Base-by-base conservation (phyloP, 2,797 vertebrate species). In the Periparus ater region DNA sequence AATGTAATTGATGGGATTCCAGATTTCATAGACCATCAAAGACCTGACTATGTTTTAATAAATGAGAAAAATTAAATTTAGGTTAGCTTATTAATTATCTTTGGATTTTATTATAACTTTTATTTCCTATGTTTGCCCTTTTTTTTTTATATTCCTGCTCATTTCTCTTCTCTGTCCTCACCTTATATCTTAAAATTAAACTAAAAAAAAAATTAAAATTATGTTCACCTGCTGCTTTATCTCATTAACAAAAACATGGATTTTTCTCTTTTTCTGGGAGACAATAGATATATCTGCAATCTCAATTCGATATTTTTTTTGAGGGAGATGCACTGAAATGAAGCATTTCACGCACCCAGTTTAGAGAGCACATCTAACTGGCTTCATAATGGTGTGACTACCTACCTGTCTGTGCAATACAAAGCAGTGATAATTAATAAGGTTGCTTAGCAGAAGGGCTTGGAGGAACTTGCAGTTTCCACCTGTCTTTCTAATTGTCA, bases 11-110 rank as follows among this genome's bases (percentile, higher is more conserved):
- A 97, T 96, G 63, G 71, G 76, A 80, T 17, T 68, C 32, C 26
- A 78, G 84, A 96, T 93, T 98, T 96, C 94, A 95, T n/a, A 97
- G 70, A 42, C 73, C 60, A 92, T 96, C 95, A 96, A 96, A 95
- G 57, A 93, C 45, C 67, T 93, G 67, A 95, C 77, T 93, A 82
- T 60, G 15, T 95, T 97, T 97, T 96, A 96, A 95, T 96, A 97
- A 97, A 95, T 45, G 21, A 89, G n/a, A 91, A 96, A 96, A 96
- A 95, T 76, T 92, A 92, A 95, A 97, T 55, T 53, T 27, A 29
- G 26, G 96, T 77, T 81, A 60, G 19, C 16, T 96, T 84, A 65
- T 34, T 57, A 89, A 19, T 44, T 90, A 45, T 17, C 19, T 92
- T 36, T 83, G 38, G 4, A 23, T 73, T 70, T 55, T 32, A 42